phyloP scores from a whole-genome alignment of 2,113 vertebrate species.

The Geothlypis trichas region DNA sequence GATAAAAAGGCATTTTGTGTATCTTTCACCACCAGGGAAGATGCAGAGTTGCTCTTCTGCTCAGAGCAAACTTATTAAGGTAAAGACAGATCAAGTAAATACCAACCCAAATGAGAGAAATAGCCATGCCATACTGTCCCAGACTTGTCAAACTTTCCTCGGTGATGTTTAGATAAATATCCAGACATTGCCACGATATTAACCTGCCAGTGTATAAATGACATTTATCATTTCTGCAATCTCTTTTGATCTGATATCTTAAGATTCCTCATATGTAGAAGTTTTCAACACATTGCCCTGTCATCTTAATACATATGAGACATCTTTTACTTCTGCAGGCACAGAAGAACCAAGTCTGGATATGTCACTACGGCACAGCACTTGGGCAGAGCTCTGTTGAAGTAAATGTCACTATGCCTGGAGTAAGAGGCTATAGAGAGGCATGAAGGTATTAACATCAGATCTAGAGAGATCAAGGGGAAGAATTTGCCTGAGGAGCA shows the following conservation, averaged over 20 bases:
- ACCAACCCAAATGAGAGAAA: constrained; percentile 61
- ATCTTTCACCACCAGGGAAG: constrained; percentile 32
- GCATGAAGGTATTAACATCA: constrained; percentile 52
- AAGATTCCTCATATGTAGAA: constrained; percentile 39
- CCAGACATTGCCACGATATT: constrained; percentile 5
- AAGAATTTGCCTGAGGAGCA: constrained; percentile 46
- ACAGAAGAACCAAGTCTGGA: constrained; percentile 55
- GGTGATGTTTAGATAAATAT: constrained; percentile 20
- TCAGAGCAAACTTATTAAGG: constrained; percentile 1
- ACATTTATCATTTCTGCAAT: constrained; percentile 63
- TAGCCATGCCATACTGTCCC: constrained; percentile 1
- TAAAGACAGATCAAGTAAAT: constrained; percentile 44
- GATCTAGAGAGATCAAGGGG: constrained; percentile 45
- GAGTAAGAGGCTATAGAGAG: constrained; percentile 51
- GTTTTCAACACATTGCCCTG: constrained; percentile 46
- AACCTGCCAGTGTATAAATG: constrained; percentile 45
- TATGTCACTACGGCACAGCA: constrained; percentile 28
- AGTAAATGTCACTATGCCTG: constrained; percentile 57
- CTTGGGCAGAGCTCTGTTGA: constrained; percentile 54
- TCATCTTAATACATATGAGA: constrained; percentile 57
- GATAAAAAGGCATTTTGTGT: constrained; percentile 15
- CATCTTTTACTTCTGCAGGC: constrained; percentile 25
- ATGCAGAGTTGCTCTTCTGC: background rate
- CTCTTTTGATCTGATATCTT: constrained; percentile 47
- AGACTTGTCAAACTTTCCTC: constrained; percentile 22